Conservation (phyloP, 1,140 invertebrate genomes). For the Linepithema humile region DNA sequence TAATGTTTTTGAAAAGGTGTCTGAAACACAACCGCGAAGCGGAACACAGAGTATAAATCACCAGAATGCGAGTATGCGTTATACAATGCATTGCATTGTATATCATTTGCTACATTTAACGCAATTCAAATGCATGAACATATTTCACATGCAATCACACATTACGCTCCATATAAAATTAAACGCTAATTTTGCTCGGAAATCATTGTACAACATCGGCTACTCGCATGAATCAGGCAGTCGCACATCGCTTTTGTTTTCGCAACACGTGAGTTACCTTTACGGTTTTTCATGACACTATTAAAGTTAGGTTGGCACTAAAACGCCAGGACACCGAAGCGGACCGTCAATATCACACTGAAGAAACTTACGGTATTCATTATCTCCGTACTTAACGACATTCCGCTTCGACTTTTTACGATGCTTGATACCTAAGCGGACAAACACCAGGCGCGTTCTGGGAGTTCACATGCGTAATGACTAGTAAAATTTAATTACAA, state of each 20-base stretch:
- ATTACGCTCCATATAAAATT: neutral
- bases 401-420: constrained; percentile 50
- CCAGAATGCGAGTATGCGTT: neutral
- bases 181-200: neutral
- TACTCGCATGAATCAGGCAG: neutral
- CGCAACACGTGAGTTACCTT: constrained; percentile 35
- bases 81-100: neutral
- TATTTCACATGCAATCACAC: neutral
- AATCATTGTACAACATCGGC: constrained; percentile 2
- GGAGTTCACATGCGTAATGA: constrained; percentile 51
- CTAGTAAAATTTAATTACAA: constrained; percentile 65
- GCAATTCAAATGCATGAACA: neutral
- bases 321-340: neutral
- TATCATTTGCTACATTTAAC: neutral
- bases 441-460: neutral
- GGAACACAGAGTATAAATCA: neutral
- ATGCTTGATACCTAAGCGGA: constrained; percentile 4
- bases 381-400: constrained; percentile 43
- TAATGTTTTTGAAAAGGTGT: neutral
- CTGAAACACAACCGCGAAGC: neutral
- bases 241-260: neutral
- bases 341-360: constrained; percentile 37
- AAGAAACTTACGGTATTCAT: constrained; percentile 35
- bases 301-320: constrained; percentile 26
- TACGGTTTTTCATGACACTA: constrained; percentile 30